A percentile compares a stretch with the other conserved stretches of the same genome.
phyloP scores from a whole-genome alignment of 2,888 invertebrate species.

The Tachina fera region DNA sequence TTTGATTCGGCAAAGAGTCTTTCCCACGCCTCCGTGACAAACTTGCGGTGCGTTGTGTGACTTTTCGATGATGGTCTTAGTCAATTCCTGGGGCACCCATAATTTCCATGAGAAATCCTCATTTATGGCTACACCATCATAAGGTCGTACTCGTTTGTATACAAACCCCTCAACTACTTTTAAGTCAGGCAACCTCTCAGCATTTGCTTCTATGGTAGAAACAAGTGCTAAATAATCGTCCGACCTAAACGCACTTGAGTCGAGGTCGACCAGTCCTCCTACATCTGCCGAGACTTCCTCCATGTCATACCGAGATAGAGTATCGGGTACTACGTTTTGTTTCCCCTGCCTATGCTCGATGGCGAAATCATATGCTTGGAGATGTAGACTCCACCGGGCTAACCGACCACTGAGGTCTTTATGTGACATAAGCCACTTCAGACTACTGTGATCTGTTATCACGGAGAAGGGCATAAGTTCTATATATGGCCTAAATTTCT shows the following conservation, averaged over 20 bases:
- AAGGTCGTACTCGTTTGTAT: background rate
- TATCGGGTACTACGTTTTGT: background rate
- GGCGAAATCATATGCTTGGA: background rate
- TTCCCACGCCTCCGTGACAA: too few relatives aligned
- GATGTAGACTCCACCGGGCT: background rate
- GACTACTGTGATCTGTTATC: background rate
- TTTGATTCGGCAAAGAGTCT: too few relatives aligned
- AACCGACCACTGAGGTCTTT: background rate
- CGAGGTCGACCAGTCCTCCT: too few relatives aligned
- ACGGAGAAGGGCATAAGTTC: slow-evolving; percentile 6
- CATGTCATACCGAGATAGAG: too few relatives aligned
- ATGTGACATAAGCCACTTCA: too few relatives aligned
- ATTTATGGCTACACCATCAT: too few relatives aligned
- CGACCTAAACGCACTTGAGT: background rate
- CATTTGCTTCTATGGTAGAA: background rate
- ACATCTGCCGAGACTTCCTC: too few relatives aligned
- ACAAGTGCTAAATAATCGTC: background rate
- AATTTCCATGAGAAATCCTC: too few relatives aligned
- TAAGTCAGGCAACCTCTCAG: background rate
- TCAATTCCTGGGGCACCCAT: too few relatives aligned
- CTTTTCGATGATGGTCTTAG: background rate
- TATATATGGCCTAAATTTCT: slow-evolving; percentile 1
- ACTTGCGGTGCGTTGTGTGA: background rate
- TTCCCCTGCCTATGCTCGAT: background rate
- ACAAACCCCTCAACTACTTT: background rate